Base-by-base conservation (phyloP, 1,140 invertebrate genomes). In the Onthophagus taurus region DNA sequence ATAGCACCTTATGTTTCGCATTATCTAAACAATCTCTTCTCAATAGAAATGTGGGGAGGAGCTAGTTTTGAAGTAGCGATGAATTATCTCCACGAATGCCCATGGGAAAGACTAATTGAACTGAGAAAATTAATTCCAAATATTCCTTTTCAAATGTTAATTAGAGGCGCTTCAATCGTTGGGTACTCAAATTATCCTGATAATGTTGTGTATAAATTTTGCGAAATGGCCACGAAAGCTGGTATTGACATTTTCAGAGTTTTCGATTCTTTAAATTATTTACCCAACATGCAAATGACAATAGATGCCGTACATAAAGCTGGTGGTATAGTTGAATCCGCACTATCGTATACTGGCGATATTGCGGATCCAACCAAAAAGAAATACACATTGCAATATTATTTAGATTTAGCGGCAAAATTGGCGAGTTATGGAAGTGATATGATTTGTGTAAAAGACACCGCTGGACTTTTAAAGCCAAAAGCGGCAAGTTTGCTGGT, bases 111-210 rank as follows among this genome's bases (percentile, higher is more conserved):
- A 43, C 56, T 85, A 30, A 63, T 70, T 24, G 61, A 65, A 8
- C 68, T 83, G 58, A 54, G 81, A 17, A 64, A 71, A 48, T 54
- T 70, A 2, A 75, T 83, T 44, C 80, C 80, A 1, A 84, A 85
- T 57, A 77, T 85, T 54, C 81, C 80, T 12, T 84, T 84, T 64
- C 81, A 84, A 64, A 83, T 84, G 79, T 61, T 83, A 17, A 60
- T 83, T 5, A 59, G 81, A 48, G 81, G 81, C 23, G 77, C 81
- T 11, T 85, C 83, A 66, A 79, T 76, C 43, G 78, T 83, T 17
- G 81, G 81, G 0, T 85, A 83, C 53, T 79, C 77, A 0, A 78
- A 73, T 51, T 85, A 82, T 57, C 79, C 81, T 3, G 81, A 85
- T 57, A 84, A 85, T 68, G 77, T 78, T 61, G 24, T 26, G 7